A percentile compares a stretch with the other conserved stretches of the same genome.
Evolutionary conservation across 1,140 invertebrate species (phyloP).

Genomic region (Anthonomus grandis): DNA sequence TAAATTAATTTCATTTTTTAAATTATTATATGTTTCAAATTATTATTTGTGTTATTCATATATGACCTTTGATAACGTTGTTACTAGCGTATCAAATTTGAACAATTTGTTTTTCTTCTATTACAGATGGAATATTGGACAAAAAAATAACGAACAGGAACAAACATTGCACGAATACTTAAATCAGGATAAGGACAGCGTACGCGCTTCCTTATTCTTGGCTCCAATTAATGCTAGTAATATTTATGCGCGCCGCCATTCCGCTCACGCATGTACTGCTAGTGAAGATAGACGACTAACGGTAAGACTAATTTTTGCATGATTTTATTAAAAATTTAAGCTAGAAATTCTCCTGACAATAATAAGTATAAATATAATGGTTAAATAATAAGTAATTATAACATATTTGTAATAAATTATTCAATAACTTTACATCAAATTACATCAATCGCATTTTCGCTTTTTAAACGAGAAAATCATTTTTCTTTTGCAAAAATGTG

Average conservation of each 20-base stretch:
- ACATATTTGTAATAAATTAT: neutral
- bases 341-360: neutral
- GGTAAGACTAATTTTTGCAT: conserved; percentile 13
- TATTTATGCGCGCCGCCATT: conserved; percentile 45
- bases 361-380: neutral
- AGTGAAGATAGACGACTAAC: conserved; percentile 29
- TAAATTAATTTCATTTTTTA: no score
- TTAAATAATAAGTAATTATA: neutral
- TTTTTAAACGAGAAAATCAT: neutral
- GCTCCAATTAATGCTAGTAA: conserved; percentile 39
- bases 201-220: conserved; percentile 34
- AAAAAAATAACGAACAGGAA: conserved; percentile 30
- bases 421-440: neutral
- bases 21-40: no score
- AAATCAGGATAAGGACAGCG: conserved; percentile 22
- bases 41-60: no score
- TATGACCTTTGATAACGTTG: no score
- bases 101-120: no score
- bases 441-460: neutral
- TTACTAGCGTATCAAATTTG: no score
- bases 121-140: conserved; percentile 35
- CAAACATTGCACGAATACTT: conserved; percentile 31
- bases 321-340: neutral
- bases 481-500: no score
- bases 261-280: conserved; percentile 36